These are phyloP conservation scores for Imbricaverruca yamaguchii DNA, from an alignment of 2,888 invertebrate genomes.

Conservation along the genomic window DNA sequence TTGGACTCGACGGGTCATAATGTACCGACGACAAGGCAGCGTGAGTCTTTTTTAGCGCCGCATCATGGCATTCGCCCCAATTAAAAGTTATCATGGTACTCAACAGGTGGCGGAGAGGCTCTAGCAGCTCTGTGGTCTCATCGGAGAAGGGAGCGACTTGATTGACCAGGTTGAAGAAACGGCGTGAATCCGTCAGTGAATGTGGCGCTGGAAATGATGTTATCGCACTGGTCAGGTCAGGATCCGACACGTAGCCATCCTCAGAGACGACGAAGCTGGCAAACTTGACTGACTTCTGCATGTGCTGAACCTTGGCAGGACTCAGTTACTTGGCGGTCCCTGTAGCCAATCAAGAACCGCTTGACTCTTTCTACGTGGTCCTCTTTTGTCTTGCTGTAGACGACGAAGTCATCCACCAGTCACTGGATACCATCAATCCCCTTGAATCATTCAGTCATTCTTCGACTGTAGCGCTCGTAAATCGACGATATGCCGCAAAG, in stretches of 20 bases:
- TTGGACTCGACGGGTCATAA: background rate
- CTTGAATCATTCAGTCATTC: conserved; percentile 2
- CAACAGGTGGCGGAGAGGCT: background rate
- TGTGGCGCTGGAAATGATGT: background rate
- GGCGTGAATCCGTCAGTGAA: background rate
- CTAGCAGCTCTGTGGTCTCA: background rate
- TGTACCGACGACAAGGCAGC: background rate
- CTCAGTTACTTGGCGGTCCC: background rate
- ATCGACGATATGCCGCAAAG: conserved; percentile 21
- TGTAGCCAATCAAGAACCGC: background rate
- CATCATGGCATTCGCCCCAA: background rate
- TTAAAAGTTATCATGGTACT: background rate
- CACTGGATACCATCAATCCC: background rate
- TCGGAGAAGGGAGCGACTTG: background rate
- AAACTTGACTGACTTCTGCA: background rate
- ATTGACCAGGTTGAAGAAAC: background rate
- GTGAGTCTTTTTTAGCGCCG: background rate
- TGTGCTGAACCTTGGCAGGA: background rate
- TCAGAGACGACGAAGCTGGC: background rate
- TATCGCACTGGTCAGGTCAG: background rate
- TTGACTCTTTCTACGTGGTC: background rate
- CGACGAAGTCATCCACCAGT: background rate
- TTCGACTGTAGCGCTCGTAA: background rate
- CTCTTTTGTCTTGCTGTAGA: background rate
- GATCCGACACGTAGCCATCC: background rate